Evolutionary conservation across 2,113 vertebrate genomes (phyloP), one percentile per base, ranked within the genome.

Genomic region (Phylloscopus trochiloides): DNA sequence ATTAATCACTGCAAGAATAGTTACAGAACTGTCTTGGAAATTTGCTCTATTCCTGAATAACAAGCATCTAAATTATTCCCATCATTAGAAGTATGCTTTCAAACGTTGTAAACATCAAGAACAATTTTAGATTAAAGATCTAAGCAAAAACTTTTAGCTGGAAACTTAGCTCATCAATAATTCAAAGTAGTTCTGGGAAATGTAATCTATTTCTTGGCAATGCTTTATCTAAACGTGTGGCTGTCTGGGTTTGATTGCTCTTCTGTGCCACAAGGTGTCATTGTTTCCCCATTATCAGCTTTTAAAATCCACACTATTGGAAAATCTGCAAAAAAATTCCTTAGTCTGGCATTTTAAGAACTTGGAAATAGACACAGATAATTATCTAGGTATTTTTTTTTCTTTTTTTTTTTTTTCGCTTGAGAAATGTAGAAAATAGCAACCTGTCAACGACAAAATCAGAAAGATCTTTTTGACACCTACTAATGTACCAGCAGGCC

Each of bases 201-300:
- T 48, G 34, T 20, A 51, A 70, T 71, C 66, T 75, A 3, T 58
- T 66, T 62, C 31, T 40, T 62, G 18, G 57, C 2, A 6, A 36
- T 19, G 20, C 36, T 67, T 92, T 59, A 19, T 17, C 42, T 29
- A 28, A 42, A 85, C 15, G 29, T 34, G 34, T 12, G 66, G 26
- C 43, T 62, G 24, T 19, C 17, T 29, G 34, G 9, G 25, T 75
- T 91, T 61, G 81, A 55, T 81, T 96, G 43, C 92, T 55, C 31
- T 7, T 17, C 55, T 14, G 14, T 28, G 74, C 97, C 98, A 98
- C 97, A 94, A 98, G 98, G 96, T 98, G 98, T 96, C 98, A 96
- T n/a, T 97, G 81, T 97, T 95, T 95, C 58, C 97, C 96, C 96
- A 97, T 18, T 1, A 66, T 96, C 94, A 59, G 51, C 58, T n/a